These are phyloP conservation scores for Sitobion miscanthi DNA, from an alignment of 1,140 invertebrate species.

Conservation along the genomic window DNA sequence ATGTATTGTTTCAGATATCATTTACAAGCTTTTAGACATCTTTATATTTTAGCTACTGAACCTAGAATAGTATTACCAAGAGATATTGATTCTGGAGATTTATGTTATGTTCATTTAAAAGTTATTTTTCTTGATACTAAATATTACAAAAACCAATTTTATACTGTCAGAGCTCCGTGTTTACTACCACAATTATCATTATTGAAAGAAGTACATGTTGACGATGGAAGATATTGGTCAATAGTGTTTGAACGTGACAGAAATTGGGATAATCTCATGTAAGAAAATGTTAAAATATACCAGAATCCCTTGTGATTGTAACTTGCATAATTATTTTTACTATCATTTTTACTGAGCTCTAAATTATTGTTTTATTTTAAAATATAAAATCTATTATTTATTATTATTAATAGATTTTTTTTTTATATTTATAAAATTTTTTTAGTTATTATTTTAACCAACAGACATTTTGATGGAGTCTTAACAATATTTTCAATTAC, in stretches of 20 bases:
- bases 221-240: slow-evolving; percentile 87
- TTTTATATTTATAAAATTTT: too few relatives aligned
- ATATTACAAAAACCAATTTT: slow-evolving; percentile 66
- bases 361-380: too few relatives aligned
- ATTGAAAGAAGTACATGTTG: slow-evolving; percentile 70
- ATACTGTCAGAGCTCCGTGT: slow-evolving; percentile 79
- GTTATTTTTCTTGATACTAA: slow-evolving; percentile 67
- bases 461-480: too few relatives aligned
- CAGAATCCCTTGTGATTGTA: not conserved
- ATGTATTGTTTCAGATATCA: slow-evolving; percentile 62
- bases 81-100: slow-evolving; percentile 79
- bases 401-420: too few relatives aligned
- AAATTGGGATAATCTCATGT: slow-evolving; percentile 84
- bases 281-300: slow-evolving; percentile 46
- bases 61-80: slow-evolving; percentile 84
- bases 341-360: not conserved
- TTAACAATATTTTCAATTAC: too few relatives aligned
- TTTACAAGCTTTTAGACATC: slow-evolving; percentile 91
- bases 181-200: slow-evolving; percentile 82
- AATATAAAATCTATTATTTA: too few relatives aligned
- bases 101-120: slow-evolving; percentile 82
- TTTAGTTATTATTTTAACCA: not conserved
- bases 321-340: not conserved
- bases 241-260: slow-evolving; percentile 79
- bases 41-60: slow-evolving; percentile 93